These are phyloP conservation scores for Acanthacorydalis orientalis DNA, from an alignment of 2,888 invertebrate genomes.

Conservation along the genomic window DNA sequence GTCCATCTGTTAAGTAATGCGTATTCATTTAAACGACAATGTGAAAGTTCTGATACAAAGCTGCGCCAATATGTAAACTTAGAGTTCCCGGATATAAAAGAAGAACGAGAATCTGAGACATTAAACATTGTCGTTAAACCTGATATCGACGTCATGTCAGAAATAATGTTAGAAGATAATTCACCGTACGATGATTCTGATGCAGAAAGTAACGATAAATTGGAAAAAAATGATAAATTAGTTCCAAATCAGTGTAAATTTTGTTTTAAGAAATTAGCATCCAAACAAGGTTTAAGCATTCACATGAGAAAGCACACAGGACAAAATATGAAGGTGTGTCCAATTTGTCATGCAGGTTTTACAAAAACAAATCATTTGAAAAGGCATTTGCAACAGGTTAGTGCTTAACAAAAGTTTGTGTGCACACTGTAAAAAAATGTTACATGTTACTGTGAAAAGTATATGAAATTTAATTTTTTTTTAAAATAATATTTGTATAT, in stretches of 20 bases:
- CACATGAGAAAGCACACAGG: conserved; percentile 22
- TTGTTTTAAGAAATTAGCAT: conserved; percentile 20
- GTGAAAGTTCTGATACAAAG: conserved; percentile 23
- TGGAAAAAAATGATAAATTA: conserved; percentile 6
- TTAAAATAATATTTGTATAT: no score
- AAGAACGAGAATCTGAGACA: conserved; percentile 9
- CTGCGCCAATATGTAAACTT: conserved; percentile 17
- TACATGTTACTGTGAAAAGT: no score
- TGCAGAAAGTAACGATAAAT: neutral
- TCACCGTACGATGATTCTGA: neutral
- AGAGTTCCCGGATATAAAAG: conserved; percentile 6
- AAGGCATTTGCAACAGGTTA: conserved; percentile 17
- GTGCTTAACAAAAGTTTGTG: neutral
- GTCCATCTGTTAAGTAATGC: conserved; percentile 22
- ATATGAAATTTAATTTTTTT: no score
- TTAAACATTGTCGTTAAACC: conserved; percentile 15
- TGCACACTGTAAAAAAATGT: no score
- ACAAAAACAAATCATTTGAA: conserved; percentile 21
- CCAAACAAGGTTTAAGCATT: conserved; percentile 20
- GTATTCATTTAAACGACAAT: conserved; percentile 24
- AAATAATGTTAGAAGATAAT: neutral
- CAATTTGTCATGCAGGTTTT: conserved; percentile 21
- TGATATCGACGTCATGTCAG: conserved; percentile 10
- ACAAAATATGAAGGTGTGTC: conserved; percentile 21
- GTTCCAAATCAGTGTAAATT: conserved; percentile 18